A percentile compares a stretch with the other conserved stretches of the same genome.
Conservation (phyloP, 2,888 invertebrate species). For the Prenolepis imparis region DNA sequence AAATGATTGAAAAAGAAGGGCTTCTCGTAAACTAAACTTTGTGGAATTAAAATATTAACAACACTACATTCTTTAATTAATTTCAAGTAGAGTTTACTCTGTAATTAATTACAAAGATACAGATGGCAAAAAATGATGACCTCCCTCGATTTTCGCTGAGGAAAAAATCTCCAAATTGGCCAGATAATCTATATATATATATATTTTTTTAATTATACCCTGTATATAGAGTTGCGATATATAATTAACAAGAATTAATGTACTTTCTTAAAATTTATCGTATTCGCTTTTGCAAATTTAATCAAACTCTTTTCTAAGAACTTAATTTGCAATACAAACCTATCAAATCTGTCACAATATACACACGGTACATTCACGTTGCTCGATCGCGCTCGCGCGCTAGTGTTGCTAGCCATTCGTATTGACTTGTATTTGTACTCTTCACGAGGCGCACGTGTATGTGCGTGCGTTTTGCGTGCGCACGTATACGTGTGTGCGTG, state of each 20-base stretch:
- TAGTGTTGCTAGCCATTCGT: slow-evolving; percentile 43
- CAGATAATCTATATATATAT: too few relatives aligned
- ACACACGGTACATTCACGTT: not conserved
- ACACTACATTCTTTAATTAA: too few relatives aligned
- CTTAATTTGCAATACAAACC: slow-evolving; percentile 21
- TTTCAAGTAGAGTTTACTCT: too few relatives aligned
- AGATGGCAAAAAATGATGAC: too few relatives aligned
- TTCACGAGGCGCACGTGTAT: not conserved
- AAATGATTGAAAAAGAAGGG: too few relatives aligned
- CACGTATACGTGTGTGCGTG: slow-evolving; percentile 30
- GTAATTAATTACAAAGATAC: too few relatives aligned
- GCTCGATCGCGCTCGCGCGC: slow-evolving; percentile 34
- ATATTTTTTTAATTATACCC: too few relatives aligned
- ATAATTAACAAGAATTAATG: not conserved
- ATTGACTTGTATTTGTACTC: slow-evolving; percentile 55
- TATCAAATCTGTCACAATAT: slow-evolving; percentile 46
- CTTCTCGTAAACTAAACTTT: too few relatives aligned
- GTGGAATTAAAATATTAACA: too few relatives aligned
- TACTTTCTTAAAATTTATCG: not conserved
- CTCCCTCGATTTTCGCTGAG: too few relatives aligned
- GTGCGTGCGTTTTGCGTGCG: slow-evolving; percentile 31
- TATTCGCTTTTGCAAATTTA: not conserved
- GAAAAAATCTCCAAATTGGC: too few relatives aligned
- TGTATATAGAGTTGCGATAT: not conserved
- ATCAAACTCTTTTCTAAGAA: slow-evolving; percentile 30